These are phyloP conservation scores for Samia ricini DNA, from an alignment of 1,140 invertebrate genomes.

Conservation along the genomic window DNA sequence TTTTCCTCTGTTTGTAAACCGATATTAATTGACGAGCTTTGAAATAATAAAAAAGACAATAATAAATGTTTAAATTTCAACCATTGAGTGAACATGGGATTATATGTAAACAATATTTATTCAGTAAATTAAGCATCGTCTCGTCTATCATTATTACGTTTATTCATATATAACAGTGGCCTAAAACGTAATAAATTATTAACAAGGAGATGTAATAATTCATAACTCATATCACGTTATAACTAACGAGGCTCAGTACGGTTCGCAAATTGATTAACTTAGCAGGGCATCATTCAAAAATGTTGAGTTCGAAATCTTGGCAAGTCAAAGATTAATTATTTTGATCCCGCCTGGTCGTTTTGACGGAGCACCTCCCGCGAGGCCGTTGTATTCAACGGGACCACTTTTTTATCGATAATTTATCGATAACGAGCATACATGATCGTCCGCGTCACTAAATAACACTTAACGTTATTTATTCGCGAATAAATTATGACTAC, in stretches of 20 bases:
- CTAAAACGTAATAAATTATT: too few relatives aligned
- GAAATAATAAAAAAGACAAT: too few relatives aligned
- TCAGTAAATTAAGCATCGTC: too few relatives aligned
- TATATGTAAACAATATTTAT: too few relatives aligned
- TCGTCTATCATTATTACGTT: too few relatives aligned
- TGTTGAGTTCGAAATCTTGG: constrained; percentile 45
- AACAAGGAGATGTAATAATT: too few relatives aligned
- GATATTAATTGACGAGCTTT: too few relatives aligned
- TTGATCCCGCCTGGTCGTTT: constrained; percentile 40
- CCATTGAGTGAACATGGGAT: too few relatives aligned
- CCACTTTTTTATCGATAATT: constrained; percentile 18
- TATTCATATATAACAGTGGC: too few relatives aligned
- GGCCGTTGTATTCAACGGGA: neutral
- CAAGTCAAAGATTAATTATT: constrained; percentile 64
- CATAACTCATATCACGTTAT: neutral
- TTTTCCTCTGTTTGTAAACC: too few relatives aligned
- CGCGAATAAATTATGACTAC: neutral
- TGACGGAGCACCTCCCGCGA: constrained; percentile 16
- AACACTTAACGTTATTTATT: neutral
- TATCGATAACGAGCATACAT: constrained; percentile 13
- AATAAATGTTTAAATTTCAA: too few relatives aligned
- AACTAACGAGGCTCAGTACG: constrained; percentile 21
- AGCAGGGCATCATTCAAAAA: constrained; percentile 33
- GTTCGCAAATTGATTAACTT: constrained; percentile 62
- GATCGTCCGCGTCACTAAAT: constrained; percentile 12